phyloP scores from a whole-genome alignment of 2,888 invertebrate species.

The Ferdinandea cuprea region DNA sequence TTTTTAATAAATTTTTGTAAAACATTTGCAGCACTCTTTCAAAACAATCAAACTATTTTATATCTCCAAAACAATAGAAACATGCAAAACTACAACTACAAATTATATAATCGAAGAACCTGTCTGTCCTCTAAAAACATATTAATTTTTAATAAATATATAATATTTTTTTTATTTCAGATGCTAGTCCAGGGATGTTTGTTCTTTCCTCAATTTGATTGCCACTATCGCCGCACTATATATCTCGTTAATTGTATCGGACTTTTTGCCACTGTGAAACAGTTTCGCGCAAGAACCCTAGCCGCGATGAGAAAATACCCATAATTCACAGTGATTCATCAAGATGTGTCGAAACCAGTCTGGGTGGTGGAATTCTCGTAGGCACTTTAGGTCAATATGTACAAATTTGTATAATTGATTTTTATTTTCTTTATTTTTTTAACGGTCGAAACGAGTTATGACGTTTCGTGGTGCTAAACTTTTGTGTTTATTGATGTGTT shows the following conservation, averaged over 20 bases:
- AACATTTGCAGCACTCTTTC: too few species aligned
- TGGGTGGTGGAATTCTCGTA: neutral
- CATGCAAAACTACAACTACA: too few species aligned
- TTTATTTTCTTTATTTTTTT: neutral
- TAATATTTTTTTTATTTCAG: too few species aligned
- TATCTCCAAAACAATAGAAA: too few species aligned
- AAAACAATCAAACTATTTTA: too few species aligned
- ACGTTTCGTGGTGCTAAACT: neutral
- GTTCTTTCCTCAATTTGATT: neutral
- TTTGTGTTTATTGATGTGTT: neutral
- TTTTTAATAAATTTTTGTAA: too few species aligned
- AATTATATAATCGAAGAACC: too few species aligned
- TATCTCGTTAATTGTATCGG: neutral
- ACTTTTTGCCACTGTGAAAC: neutral
- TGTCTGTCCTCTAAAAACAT: too few species aligned
- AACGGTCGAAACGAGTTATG: neutral
- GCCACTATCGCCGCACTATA: neutral
- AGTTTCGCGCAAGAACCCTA: too few species aligned
- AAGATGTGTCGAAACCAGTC: neutral
- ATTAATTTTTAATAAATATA: too few species aligned
- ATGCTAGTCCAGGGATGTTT: constrained; percentile 1
- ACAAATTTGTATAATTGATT: neutral
- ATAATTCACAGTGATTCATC: neutral
- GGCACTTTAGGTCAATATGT: neutral
- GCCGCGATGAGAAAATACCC: neutral